A percentile compares a stretch with the other conserved stretches of the same genome.
Evolutionary conservation across 2,797 vertebrate species (phyloP).

Genomic region (Lithobates sylvaticus): DNA sequence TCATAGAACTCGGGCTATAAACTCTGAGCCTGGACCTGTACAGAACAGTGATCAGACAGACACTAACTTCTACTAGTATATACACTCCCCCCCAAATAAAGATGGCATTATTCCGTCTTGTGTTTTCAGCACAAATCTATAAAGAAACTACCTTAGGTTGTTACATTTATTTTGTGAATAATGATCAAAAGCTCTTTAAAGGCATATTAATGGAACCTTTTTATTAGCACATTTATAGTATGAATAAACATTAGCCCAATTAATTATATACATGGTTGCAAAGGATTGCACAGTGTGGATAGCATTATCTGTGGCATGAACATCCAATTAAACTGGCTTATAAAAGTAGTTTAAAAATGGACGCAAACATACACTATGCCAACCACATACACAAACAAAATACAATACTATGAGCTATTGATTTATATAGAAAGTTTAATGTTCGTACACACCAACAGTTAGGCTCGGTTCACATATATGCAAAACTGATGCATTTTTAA

Average conservation of each 20-base stretch:
- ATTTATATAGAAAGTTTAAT: too few species aligned
- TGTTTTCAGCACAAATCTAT: too few species aligned
- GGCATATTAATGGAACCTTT: too few species aligned
- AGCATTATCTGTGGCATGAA: background rate
- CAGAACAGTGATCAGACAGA: background rate
- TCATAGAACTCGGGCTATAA: background rate
- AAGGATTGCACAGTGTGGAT: background rate
- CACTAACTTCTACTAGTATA: too few species aligned
- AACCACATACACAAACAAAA: background rate
- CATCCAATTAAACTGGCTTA: background rate
- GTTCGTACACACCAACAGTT: too few species aligned
- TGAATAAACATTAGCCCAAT: background rate
- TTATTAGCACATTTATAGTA: background rate
- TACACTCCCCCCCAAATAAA: too few species aligned
- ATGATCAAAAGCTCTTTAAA: background rate
- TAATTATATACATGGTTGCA: background rate
- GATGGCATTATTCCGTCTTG: too few species aligned
- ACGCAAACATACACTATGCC: background rate
- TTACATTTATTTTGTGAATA: background rate
- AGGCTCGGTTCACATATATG: too few species aligned
- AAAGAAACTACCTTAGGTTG: background rate
- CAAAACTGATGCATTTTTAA: too few species aligned
- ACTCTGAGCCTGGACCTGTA: background rate
- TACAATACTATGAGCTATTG: background rate
- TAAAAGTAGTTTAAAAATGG: background rate